phyloP scores from a whole-genome alignment of 2,797 vertebrate genomes.

The Halcyon badia region DNA sequence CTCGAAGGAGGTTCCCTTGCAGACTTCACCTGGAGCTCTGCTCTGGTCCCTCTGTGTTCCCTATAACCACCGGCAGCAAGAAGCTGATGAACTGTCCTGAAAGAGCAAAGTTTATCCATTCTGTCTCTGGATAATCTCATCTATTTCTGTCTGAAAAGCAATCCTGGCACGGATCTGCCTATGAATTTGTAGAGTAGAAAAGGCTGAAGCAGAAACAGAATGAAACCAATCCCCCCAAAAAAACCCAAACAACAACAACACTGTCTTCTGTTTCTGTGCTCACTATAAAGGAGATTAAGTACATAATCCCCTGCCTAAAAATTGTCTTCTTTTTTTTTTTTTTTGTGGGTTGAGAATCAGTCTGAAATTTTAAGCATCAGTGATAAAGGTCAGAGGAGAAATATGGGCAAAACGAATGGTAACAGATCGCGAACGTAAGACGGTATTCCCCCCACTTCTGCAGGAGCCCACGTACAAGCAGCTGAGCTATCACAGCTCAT shows the following conservation, averaged over 20 bases:
- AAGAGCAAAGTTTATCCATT: not conserved
- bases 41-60: not conserved
- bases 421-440: not conserved
- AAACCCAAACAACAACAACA: not conserved
- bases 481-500: not conserved
- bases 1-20: not conserved
- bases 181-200: not conserved
- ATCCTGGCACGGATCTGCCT: not conserved
- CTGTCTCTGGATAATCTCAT: not conserved
- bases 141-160: not conserved
- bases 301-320: not conserved
- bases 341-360: not conserved
- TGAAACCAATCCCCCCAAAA: rapidly evolving
- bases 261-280: not conserved
- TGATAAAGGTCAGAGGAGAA: not conserved
- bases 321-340: too few relatives aligned
- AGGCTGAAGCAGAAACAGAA: not conserved
- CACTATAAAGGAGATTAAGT: not conserved
- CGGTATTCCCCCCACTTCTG: not conserved
- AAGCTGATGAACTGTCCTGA: not conserved
- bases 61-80: not conserved
- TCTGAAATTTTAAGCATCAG: not conserved
- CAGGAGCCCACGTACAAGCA: not conserved
- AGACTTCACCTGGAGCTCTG: not conserved
- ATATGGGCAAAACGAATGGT: rapidly evolving